Base-by-base conservation (phyloP, 2,797 vertebrate genomes). In the Halcyon badia region DNA sequence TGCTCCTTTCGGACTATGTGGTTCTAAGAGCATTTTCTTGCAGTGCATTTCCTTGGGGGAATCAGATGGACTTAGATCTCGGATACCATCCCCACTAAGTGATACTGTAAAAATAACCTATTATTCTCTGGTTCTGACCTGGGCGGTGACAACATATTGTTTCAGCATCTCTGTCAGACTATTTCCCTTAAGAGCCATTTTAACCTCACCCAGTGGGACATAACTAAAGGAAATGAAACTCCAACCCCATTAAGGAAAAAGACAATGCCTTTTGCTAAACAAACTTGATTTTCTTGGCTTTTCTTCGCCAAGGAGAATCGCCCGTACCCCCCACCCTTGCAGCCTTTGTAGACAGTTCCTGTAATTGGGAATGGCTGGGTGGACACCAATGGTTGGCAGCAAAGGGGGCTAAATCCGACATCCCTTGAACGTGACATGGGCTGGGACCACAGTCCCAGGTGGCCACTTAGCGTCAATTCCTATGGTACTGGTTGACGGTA, bases 201-300 rank as follows among this genome's bases (percentile, higher is more conserved):
- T 97, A 96, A 95, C 96, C 97, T 91, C 87, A 97, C 90, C 93
- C 96, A 95, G 94, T 86, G 94, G 95, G 96, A 97, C 95, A 97
- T 96, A 98, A 97, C 97, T 96, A 96, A 96, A 98, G 98, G 98
- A 98, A 98, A 98, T 98, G 93, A 96, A 98, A 92, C 96, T 96
- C 94, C 94, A 78, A 76, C 87, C 92, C 97, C 92, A 92, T 97
- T 97, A 96, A 95, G 91, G 81, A 94, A 95, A 91, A 95, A 96
- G 96, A 98, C 97, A 98, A 97, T 97, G 97, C 96, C 90, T 97
- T 97, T 97, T 87, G 96, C 94, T 97, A 97, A 98, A 96, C 95
- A 97, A 97, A 96, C 97, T 97, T 93, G 77, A 91, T 95, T 97
- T 95, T 96, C 92, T 97, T 96, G 96, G 95, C 97, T 97, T 97